phyloP scores from a whole-genome alignment of 2,797 vertebrate genomes.

The Gymnothorax reevesii region DNA sequence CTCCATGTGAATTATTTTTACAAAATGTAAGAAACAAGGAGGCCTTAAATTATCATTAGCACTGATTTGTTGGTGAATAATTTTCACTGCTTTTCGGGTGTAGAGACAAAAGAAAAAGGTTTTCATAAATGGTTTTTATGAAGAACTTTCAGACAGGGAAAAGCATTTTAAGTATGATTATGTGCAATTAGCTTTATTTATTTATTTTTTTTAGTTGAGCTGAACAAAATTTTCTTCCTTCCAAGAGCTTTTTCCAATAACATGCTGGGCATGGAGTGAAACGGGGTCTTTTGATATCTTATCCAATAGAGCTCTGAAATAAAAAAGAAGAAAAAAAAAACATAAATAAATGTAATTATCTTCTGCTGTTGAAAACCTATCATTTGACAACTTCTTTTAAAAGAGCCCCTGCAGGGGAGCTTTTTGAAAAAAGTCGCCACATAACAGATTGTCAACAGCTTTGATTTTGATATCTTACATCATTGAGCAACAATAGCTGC shows the following conservation, averaged over 20 bases:
- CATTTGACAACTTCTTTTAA: too few relatives aligned
- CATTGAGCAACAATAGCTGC: too few relatives aligned
- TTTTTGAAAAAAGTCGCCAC: too few relatives aligned
- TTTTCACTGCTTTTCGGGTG: not conserved
- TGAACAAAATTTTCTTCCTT: conserved; percentile 24
- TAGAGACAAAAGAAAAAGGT: not conserved
- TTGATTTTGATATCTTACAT: too few relatives aligned
- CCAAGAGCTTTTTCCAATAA: conserved; percentile 95
- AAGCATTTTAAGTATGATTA: not conserved
- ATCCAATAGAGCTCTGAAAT: conserved; percentile 80
- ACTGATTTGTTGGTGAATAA: not conserved
- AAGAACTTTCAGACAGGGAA: not conserved
- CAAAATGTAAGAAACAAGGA: not conserved
- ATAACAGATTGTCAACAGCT: too few relatives aligned
- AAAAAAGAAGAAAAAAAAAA: too few relatives aligned
- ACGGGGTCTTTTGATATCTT: conserved; percentile 92
- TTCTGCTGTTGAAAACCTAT: too few relatives aligned
- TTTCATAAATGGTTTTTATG: not conserved
- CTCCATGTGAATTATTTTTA: not conserved
- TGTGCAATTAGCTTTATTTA: not conserved
- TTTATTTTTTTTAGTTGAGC: not conserved
- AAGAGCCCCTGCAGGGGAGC: too few relatives aligned
- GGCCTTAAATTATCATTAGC: not conserved
- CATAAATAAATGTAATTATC: too few relatives aligned
- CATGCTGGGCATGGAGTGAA: conserved; percentile 73